A percentile compares a stretch with the other conserved stretches of the same genome.
Evolutionary conservation across 1,140 invertebrate genomes (phyloP).

Genomic region (Magallana ariakensis): DNA sequence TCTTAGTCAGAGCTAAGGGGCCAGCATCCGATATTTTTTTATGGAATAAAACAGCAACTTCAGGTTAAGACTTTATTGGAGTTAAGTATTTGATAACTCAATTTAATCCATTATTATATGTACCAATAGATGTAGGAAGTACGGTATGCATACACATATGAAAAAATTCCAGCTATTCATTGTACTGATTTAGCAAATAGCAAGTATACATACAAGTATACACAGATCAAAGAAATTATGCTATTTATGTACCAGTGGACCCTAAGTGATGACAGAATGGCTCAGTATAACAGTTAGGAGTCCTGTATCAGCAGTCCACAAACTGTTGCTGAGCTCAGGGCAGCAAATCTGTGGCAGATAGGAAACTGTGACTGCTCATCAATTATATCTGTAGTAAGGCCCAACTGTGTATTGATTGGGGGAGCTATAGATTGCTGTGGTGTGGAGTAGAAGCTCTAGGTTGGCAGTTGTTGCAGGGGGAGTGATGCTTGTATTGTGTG

Average conservation of each 20-base stretch:
- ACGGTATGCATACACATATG: no score
- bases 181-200: no score
- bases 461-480: conserved; percentile 11
- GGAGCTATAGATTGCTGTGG: background rate
- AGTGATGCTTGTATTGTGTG: background rate
- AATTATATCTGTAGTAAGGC: conserved; percentile 7
- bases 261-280: background rate
- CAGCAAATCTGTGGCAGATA: background rate
- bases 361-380: background rate
- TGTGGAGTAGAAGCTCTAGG: background rate
- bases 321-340: background rate
- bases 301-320: background rate
- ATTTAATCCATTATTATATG: no score
- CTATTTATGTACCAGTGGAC: no score
- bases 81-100: no score
- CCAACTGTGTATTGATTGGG: background rate
- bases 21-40: background rate
- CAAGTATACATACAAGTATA: no score
- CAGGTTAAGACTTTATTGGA: background rate
- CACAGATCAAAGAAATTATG: no score
- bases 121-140: no score
- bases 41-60: background rate
- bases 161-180: no score
- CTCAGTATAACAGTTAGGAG: background rate
- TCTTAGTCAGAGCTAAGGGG: conserved; percentile 3